Percentiles rank a stretch among this genome's conserved stretches.
These are phyloP conservation scores for Graptemys geographica DNA, from an alignment of 2,797 vertebrate genomes.

Conservation along the genomic window DNA sequence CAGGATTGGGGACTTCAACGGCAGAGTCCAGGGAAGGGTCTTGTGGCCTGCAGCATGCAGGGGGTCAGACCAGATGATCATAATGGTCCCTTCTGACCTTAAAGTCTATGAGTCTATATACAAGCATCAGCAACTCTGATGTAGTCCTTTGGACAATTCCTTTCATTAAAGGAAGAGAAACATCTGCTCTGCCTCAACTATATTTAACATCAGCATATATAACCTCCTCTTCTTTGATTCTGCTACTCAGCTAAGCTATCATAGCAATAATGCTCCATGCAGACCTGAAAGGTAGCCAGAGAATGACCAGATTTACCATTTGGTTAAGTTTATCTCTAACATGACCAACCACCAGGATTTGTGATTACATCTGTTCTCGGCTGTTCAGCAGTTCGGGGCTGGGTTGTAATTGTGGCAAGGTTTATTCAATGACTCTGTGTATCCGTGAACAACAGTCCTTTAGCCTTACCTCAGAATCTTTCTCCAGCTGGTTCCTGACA, in stretches of 20 bases:
- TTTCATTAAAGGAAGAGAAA: neutral
- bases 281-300: neutral
- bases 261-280: neutral
- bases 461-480: constrained; percentile 89
- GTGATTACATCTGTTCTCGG: neutral
- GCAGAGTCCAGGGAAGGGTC: no score
- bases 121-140: neutral
- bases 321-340: neutral
- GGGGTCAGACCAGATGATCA: no score
- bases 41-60: no score
- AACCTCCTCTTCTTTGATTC: neutral
- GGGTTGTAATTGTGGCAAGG: neutral
- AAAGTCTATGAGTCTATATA: neutral
- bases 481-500: constrained; percentile 88
- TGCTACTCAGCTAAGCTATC: neutral
- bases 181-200: neutral
- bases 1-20: no score
- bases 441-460: rapidly evolving
- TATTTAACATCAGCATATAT: neutral
- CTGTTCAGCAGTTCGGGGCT: neutral
- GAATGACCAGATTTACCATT: neutral
- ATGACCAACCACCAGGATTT: neutral
- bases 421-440: no score
- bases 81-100: no score
- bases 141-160: neutral